phyloP scores from a whole-genome alignment of 2,113 vertebrate species.

The Coryphaenoides rupestris region DNA sequence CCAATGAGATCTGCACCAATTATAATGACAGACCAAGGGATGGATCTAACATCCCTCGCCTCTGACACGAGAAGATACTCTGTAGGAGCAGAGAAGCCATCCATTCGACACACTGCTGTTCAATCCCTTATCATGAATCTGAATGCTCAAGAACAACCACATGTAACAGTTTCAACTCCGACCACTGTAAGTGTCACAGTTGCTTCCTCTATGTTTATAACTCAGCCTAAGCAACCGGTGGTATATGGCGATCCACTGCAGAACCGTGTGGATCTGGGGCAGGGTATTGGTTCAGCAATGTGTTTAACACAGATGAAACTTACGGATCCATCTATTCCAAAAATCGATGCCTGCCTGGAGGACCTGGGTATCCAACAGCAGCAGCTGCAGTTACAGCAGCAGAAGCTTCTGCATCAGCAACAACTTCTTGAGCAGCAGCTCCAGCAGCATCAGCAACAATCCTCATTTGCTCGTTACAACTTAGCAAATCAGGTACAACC shows the following conservation, averaged over 20 bases:
- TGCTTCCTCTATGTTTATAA: conserved; percentile 83
- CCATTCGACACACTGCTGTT: conserved; percentile 83
- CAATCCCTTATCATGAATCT: conserved; percentile 96
- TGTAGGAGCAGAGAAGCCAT: conserved; percentile 81
- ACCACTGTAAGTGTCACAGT: conserved; percentile 87
- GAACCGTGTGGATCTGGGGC: conserved; percentile 90
- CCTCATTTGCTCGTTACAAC: conserved; percentile 87
- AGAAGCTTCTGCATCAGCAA: conserved; percentile 77
- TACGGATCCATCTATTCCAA: conserved; percentile 67
- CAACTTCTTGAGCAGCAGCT: conserved; percentile 78
- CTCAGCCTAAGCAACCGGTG: conserved; percentile 84
- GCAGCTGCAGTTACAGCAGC: conserved; percentile 75
- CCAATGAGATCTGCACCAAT: conserved; percentile 86
- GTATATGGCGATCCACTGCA: conserved; percentile 95
- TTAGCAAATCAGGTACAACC: conserved; percentile 83
- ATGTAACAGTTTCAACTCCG: conserved; percentile 78
- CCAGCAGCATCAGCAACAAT: conserved; percentile 77
- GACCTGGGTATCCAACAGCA: conserved; percentile 78
- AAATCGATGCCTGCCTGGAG: conserved; percentile 79
- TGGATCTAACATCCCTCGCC: conserved; percentile 95
- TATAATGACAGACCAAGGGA: conserved; percentile 96
- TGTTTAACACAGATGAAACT: conserved; percentile 88
- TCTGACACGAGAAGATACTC: conserved; percentile 89
- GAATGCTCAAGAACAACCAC: conserved; percentile 90
- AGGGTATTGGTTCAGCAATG: conserved; percentile 84